phyloP scores from a whole-genome alignment of 1,140 invertebrate genomes.

The Sweltsa coloradensis region DNA sequence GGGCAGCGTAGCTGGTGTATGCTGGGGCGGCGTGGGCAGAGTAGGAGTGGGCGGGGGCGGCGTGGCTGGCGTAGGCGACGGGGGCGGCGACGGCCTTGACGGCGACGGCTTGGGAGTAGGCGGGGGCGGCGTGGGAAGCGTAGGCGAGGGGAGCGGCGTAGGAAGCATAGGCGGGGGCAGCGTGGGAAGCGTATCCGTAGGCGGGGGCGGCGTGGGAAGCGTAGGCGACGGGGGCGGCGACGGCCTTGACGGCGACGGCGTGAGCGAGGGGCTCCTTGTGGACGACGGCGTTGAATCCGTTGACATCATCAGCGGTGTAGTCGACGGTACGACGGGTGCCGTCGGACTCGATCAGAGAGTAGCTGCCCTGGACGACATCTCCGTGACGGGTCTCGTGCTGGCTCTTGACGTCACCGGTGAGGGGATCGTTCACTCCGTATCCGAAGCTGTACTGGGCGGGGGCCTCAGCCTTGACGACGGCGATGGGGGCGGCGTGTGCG shows the following conservation, averaged over 20 bases:
- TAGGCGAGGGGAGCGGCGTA: background rate
- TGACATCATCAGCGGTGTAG: constrained; percentile 17
- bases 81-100: background rate
- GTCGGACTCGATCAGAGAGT: constrained; percentile 15
- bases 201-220: constrained; percentile 6
- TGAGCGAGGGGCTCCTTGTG: constrained; percentile 9
- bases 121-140: constrained; percentile 1
- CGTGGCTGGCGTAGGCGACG: background rate
- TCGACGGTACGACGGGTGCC: constrained; percentile 14
- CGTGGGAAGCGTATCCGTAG: background rate
- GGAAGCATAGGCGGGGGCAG: background rate
- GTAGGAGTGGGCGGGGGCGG: background rate
- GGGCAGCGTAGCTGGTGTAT: too few species aligned
- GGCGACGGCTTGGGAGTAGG: constrained; percentile 2
- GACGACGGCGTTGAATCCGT: constrained; percentile 19
- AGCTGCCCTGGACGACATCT: constrained; percentile 15
- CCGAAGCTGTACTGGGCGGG: constrained; percentile 11
- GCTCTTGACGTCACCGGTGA: constrained; percentile 16
- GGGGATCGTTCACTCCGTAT: constrained; percentile 12
- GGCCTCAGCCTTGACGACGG: constrained; percentile 16
- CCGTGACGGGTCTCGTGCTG: constrained; percentile 14
- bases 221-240: constrained; percentile 16
- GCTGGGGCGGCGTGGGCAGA: too few species aligned
- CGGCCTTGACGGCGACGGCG: constrained; percentile 14
- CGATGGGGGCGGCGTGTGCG: constrained; percentile 23